Evolutionary conservation across 2,113 vertebrate genomes (phyloP), one percentile per base, ranked within the genome.

Genomic region (Xiphophorus hellerii): DNA sequence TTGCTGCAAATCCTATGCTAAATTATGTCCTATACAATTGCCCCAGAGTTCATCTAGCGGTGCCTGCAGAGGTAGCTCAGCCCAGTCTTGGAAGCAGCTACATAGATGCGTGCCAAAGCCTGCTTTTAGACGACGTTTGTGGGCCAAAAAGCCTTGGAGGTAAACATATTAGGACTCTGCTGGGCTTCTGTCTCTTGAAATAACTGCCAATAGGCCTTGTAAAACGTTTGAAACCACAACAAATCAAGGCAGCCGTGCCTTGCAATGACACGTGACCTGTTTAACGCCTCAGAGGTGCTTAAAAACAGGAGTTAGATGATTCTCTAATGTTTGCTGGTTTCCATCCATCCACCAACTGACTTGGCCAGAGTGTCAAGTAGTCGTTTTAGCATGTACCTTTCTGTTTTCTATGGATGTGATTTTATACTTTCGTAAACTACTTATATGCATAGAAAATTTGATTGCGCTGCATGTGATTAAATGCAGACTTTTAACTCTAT

Each of bases 131-230:
- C 5, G 3, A 25, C 20, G 25, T 65, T 35, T 22, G 9, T 12
- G 30, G 31, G 63, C 63, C 63, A 65, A 65, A 65, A 65, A 25
- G 63, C 33, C 63, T 65, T 4, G 33, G 35, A 65, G 17, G 63
- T 65, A 35, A 65, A 65, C 22, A 22, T 10, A 35, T 35, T 22
- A 22, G 63, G 35, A 65, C 30, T 35, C 63, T 64, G 62, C 62
- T 33, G 62, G 22, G 62, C 31, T 33, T 22, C 17, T 35, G 63
- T 25, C 63, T 65, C 31, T 20, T 33, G 31, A 65, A 25, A 25
- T 33, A 20, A 35, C 27, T 35, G 15, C 63, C 31, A 65, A 11
- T 20, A 35, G 17, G 31, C 63, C 63, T 65, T 35, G 63, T 65
- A 65, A 65, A 31, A 20, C 20, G 7, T 35, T 33, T 9, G 22